These are phyloP conservation scores for Hydrotaea cyrtoneurina DNA, from an alignment of 2,888 invertebrate species.

Conservation along the genomic window DNA sequence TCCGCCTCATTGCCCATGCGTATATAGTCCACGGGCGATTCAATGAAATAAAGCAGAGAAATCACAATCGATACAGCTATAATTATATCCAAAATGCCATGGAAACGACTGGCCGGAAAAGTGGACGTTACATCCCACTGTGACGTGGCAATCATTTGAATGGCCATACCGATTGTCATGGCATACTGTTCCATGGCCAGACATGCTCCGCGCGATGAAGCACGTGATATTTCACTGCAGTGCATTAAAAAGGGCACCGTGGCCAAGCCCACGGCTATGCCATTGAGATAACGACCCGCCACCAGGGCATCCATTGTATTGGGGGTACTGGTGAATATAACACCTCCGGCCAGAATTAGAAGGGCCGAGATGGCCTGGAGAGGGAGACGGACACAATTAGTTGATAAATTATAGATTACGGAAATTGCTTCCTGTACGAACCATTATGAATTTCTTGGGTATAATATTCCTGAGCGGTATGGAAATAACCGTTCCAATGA, in stretches of 20 bases:
- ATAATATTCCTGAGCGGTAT: conserved; percentile 63
- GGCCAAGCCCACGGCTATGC: conserved; percentile 74
- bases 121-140: conserved; percentile 55
- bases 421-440: background rate
- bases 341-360: conserved; percentile 71
- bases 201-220: conserved; percentile 70
- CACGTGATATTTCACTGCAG: conserved; percentile 72
- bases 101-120: conserved; percentile 68
- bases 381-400: background rate
- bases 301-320: conserved; percentile 68
- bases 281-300: conserved; percentile 75
- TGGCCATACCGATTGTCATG: conserved; percentile 70
- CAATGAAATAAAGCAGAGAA: conserved; percentile 67
- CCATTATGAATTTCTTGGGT: conserved; percentile 64
- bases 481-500: conserved; percentile 72
- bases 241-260: conserved; percentile 73
- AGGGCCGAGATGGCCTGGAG: conserved; percentile 65
- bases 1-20: conserved; percentile 70
- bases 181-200: conserved; percentile 71
- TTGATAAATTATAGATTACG: background rate
- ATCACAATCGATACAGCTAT: conserved; percentile 56
- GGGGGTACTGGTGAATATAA: conserved; percentile 73
- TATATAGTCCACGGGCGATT: conserved; percentile 74
- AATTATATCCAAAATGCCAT: conserved; percentile 73
- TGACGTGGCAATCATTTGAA: conserved; percentile 71